These are phyloP conservation scores for Columba guinea DNA, from an alignment of 2,797 vertebrate species.

Conservation along the genomic window DNA sequence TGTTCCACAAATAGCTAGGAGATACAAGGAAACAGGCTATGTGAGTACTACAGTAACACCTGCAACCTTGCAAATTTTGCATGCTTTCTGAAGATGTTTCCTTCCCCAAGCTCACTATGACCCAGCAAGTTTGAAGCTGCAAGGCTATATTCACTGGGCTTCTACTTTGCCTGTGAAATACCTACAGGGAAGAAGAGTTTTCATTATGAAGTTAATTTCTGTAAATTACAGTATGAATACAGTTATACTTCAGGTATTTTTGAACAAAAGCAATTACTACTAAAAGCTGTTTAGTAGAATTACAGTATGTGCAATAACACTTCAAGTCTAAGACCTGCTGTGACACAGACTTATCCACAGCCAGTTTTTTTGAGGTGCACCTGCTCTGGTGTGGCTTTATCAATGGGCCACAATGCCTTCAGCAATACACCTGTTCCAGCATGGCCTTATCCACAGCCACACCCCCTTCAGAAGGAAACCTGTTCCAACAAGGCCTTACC, in stretches of 20 bases:
- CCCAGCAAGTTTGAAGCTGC: background rate
- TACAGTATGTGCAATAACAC: rapidly evolving
- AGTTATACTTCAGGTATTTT: background rate
- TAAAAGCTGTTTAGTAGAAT: background rate
- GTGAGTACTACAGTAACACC: background rate
- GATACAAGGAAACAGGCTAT: background rate
- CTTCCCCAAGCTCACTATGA: background rate
- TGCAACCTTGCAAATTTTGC: background rate
- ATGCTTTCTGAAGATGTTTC: background rate
- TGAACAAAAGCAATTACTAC: background rate
- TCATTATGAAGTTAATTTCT: background rate
- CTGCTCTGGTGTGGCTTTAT: no score
- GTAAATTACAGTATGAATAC: background rate
- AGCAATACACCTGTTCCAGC: no score
- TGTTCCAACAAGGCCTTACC: no score
- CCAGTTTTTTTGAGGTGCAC: no score
- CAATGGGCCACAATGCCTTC: no score
- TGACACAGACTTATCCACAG: no score
- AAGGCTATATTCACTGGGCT: background rate
- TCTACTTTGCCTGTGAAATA: background rate
- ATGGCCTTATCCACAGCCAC: no score
- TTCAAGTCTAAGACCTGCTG: background rate
- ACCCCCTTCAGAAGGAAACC: no score
- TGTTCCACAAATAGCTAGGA: background rate
- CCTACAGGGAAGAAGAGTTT: background rate